A percentile compares a stretch with the other conserved stretches of the same genome.
Conservation (phyloP, 2,888 invertebrate species). For the Tetragonisca angustula region DNA sequence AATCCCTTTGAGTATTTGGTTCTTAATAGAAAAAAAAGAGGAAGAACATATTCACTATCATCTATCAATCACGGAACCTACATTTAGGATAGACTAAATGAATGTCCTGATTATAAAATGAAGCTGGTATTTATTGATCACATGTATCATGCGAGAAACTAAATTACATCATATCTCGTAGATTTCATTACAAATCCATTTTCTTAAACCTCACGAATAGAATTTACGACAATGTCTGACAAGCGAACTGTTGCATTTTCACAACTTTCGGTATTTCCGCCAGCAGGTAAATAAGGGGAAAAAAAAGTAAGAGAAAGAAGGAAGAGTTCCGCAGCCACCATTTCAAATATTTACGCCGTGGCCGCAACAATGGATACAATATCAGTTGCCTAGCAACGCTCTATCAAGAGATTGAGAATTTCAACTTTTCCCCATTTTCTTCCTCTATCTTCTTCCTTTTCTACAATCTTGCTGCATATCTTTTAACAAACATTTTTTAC, state of each 20-base stretch:
- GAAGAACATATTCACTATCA: background rate
- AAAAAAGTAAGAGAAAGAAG: constrained; percentile 32
- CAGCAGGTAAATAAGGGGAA: constrained; percentile 45
- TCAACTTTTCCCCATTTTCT: constrained; percentile 39
- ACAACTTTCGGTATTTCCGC: constrained; percentile 32
- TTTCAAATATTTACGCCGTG: constrained; percentile 66
- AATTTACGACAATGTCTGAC: background rate
- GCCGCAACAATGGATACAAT: constrained; percentile 68
- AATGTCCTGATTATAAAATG: background rate
- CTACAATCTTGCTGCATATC: background rate
- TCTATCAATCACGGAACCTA: background rate
- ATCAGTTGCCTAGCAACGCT: constrained; percentile 70
- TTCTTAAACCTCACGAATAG: background rate
- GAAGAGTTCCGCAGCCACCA: constrained; percentile 32
- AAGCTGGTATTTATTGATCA: background rate
- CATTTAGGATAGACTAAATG: background rate
- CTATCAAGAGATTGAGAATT: constrained; percentile 55
- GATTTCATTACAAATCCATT: no score
- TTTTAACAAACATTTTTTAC: background rate
- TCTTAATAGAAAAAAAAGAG: background rate
- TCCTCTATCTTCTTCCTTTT: background rate
- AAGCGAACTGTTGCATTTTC: no score
- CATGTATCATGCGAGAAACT: background rate
- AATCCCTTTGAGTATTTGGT: background rate
- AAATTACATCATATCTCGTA: no score